Conservation (phyloP, 2,888 invertebrate genomes). For the Malacosoma neustria region DNA sequence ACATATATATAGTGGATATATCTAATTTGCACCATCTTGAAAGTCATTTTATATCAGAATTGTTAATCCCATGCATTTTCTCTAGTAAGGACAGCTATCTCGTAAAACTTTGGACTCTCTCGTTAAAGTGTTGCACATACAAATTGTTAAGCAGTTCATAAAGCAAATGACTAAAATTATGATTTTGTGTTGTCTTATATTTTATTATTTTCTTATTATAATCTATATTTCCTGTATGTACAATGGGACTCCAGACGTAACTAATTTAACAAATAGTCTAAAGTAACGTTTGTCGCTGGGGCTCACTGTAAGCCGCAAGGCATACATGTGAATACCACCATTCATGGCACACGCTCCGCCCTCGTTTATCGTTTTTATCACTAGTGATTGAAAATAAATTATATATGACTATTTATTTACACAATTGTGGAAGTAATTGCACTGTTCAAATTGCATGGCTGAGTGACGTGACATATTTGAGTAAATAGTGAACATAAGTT, state of each 20-base stretch:
- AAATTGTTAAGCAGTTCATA: too few species aligned
- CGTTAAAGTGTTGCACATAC: too few species aligned
- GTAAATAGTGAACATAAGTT: conserved; percentile 2
- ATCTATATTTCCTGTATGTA: too few species aligned
- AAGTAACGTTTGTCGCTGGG: conserved; percentile 14
- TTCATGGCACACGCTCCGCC: conserved; percentile 44
- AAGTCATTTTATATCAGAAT: too few species aligned
- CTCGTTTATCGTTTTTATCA: conserved; percentile 16
- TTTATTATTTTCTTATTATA: too few species aligned
- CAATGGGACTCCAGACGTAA: conserved; percentile 9
- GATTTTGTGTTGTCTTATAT: too few species aligned
- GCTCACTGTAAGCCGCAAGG: conserved; percentile 24
- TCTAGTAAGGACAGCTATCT: too few species aligned
- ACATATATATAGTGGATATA: too few species aligned
- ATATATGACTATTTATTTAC: conserved; percentile 18
- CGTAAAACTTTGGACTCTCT: too few species aligned
- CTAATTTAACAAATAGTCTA: conserved; percentile 10
- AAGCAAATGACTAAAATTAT: too few species aligned
- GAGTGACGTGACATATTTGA: conserved; percentile 4
- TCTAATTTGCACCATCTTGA: too few species aligned
- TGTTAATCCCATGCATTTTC: too few species aligned
- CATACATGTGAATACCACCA: conserved; percentile 47
- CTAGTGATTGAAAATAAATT: conserved; percentile 13
- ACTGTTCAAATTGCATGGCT: background rate
- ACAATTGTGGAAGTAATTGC: conserved; percentile 22